phyloP scores from a whole-genome alignment of 2,113 vertebrate genomes.

The Azemiops feae region DNA sequence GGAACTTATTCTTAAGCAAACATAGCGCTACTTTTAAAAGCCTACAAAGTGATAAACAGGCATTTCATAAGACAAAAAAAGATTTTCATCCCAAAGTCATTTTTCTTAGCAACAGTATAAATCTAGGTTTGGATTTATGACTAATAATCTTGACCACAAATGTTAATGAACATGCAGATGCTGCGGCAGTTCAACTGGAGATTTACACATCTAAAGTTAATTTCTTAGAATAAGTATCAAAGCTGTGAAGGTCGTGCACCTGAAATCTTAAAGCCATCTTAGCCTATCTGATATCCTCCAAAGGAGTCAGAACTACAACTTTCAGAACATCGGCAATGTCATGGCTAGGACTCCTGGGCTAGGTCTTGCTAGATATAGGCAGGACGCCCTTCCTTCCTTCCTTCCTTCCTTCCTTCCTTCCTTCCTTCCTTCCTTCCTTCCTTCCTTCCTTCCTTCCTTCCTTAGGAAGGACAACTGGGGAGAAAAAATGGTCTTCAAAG shows the following conservation, averaged over 20 bases:
- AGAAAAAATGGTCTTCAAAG: neutral
- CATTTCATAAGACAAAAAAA: neutral
- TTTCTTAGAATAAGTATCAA: neutral
- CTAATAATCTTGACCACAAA: neutral
- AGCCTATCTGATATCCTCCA: neutral
- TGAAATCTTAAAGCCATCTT: neutral
- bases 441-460: neutral
- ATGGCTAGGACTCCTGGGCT: neutral
- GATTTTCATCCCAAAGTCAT: neutral
- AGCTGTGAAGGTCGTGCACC: neutral
- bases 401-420: fast-evolving
- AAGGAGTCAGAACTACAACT: neutral
- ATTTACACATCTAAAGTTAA: neutral
- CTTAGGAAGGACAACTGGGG: neutral
- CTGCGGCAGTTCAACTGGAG: neutral
- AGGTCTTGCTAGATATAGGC: neutral
- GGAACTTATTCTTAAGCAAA: neutral
- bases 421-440: neutral
- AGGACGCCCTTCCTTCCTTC: neutral
- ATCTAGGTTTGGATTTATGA: neutral
- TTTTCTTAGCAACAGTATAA: neutral
- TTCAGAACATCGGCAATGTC: neutral
- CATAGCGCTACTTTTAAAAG: neutral
- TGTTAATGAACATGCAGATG: neutral
- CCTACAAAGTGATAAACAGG: neutral